Evolutionary conservation across 2,113 vertebrate species (phyloP), one percentile per base, ranked within the genome.

Genomic region (Xenopus laevis): DNA sequence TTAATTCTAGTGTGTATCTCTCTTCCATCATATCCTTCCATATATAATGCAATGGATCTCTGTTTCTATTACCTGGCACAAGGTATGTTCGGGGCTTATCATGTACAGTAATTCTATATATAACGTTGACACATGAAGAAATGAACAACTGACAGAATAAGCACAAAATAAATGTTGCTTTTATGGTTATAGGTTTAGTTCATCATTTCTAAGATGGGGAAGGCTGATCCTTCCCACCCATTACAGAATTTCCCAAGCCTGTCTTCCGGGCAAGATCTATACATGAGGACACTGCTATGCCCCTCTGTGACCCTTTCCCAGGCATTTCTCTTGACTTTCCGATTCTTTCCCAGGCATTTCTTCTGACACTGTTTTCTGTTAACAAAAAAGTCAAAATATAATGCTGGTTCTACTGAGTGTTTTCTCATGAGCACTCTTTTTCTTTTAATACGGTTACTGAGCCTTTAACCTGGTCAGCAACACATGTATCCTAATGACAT

Each of bases 221-320:
- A 45, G 30, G 16, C 57, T 70, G 23, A 23, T 69, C 63, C 33
- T 70, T 50, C 52, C 68, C 40, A 69, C 59, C 68, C 74, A 55
- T 64, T 77, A 68, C 40, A 70, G 55, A 18, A 21, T 77, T 76
- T 77, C 74, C 74, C 74, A 77, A 70, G 74, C 74, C 74, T 77
- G 67, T 77, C 74, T 77, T 70, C 74, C 74, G 47, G 66, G 66
- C 65, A 77, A 77, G 67, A 70, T 77, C 74, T 77, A 77, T 77
- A 77, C 47, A 77, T 57, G 67, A 77, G 74, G 74, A 77, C 74
- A 70, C 47, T 77, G 67, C 50, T 46, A 64, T 70, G 74, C 60
- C 74, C 67, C 61, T 55, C 33, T 12, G 9, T 77, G 67, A 77
- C 74, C 67, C 74, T 68, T 77, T 77, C 74, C 74, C 74, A 77